These are phyloP conservation scores for Percopsis transmontana DNA, from an alignment of 2,113 vertebrate genomes.

Conservation along the genomic window DNA sequence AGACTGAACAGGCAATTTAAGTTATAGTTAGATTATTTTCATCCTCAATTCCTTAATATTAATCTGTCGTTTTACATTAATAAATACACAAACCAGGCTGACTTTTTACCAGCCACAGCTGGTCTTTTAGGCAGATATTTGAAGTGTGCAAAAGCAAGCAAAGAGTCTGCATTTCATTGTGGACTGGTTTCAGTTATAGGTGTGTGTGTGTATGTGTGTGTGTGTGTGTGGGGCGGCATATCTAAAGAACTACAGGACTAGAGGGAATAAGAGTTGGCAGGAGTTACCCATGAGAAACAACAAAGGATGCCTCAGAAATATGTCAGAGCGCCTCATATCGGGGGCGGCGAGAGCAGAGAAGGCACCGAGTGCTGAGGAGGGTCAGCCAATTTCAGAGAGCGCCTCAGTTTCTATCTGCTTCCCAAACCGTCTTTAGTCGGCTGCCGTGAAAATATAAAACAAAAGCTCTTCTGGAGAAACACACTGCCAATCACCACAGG, in stretches of 20 bases:
- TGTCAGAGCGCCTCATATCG: slow-evolving; percentile 67
- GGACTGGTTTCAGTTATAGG: slow-evolving; percentile 51
- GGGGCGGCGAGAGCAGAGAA: slow-evolving; percentile 41
- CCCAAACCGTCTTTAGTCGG: slow-evolving; percentile 51
- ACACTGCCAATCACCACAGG: slow-evolving; percentile 45
- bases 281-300: slow-evolving; percentile 61
- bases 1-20: slow-evolving; percentile 15
- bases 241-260: slow-evolving; percentile 21
- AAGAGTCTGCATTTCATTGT: slow-evolving; percentile 45
- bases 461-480: slow-evolving; percentile 44
- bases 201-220: not conserved
- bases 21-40: too few relatives aligned
- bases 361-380: slow-evolving; percentile 38
- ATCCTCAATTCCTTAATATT: slow-evolving; percentile 40
- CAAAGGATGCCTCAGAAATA: slow-evolving; percentile 64
- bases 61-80: slow-evolving; percentile 28
- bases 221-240: not conserved
- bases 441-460: slow-evolving; percentile 45
- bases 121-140: slow-evolving; percentile 63
- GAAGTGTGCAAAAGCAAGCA: slow-evolving; percentile 59
- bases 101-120: slow-evolving; percentile 49
- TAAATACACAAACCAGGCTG: slow-evolving; percentile 34
- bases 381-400: slow-evolving; percentile 55
- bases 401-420: slow-evolving; percentile 55
- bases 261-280: slow-evolving; percentile 55